These are phyloP conservation scores for Peromyscus nudipes DNA, from an alignment of 2,797 vertebrate species.

Conservation along the genomic window DNA sequence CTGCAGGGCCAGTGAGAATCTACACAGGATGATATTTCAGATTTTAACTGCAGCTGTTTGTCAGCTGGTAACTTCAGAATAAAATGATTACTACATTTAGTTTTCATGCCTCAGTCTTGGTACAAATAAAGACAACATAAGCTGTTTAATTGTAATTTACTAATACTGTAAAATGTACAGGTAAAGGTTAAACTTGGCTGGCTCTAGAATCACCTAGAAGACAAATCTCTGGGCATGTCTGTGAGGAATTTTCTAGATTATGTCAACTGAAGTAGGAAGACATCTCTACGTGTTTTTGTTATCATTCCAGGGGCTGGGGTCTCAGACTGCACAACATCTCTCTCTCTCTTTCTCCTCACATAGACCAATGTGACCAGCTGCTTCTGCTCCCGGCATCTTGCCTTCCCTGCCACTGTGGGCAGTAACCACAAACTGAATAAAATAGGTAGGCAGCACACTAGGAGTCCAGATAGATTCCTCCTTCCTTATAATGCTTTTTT, in stretches of 20 bases:
- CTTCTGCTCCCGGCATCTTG: neutral
- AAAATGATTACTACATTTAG: neutral
- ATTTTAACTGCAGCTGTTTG: constrained; percentile 21
- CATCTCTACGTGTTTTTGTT: neutral
- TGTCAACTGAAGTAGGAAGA: neutral
- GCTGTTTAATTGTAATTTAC: neutral
- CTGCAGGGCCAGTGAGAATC: neutral
- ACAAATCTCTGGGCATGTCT: neutral
- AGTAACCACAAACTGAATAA: neutral
- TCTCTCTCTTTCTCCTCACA: too few species aligned
- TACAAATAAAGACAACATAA: neutral
- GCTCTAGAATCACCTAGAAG: neutral
- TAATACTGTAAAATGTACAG: neutral
- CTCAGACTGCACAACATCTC: neutral
- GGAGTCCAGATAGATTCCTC: neutral
- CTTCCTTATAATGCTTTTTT: neutral
- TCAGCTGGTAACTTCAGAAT: neutral
- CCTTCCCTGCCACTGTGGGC: neutral
- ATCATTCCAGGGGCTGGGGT: neutral
- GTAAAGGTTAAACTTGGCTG: neutral
- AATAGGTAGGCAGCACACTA: neutral
- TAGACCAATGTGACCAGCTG: too few species aligned
- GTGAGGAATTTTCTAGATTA: neutral
- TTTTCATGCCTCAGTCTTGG: neutral
- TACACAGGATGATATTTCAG: neutral